Base-by-base conservation (phyloP, 1,140 invertebrate species). In the Gerris buenoi region DNA sequence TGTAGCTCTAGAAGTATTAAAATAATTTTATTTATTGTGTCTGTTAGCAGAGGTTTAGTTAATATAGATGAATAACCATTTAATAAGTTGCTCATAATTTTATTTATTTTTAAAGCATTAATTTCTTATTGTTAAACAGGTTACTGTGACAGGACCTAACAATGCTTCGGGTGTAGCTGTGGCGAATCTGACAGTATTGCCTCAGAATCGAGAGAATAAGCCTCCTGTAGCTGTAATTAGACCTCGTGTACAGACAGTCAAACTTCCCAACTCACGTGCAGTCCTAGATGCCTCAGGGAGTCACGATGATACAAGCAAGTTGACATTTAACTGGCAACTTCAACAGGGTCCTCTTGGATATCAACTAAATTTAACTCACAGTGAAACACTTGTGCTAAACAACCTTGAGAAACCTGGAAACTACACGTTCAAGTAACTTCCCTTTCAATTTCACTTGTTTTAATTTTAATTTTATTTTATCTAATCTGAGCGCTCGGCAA, bases 121-220 rank as follows among this genome's bases (percentile, higher is more conserved):
- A n/a, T n/a, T n/a, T n/a, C n/a, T n/a, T n/a, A n/a, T n/a, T n/a
- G n/a, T n/a, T n/a, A n/a, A n/a, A 18, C 33, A 46, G 33, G 33
- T 46, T 46, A 85, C 83, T 59, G 93, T 93, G 0, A 89, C 84
- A 5, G 85, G 82, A 69, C 76, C 79, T 1, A 85, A 84, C 71
- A 85, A 86, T 29, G 88, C 85, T 77, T 57, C 64, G 25, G 93
- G 93, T 25, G 88, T 93, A 76, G 87, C 89, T 0, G 86, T 85
- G 72, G 92, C 91, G 0, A 95, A 95, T 77, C 89, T 97, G 1
- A 94, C 90, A n/a, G 93, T 97, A 25, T 76, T 90, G 70, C 89
- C 93, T 69, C 81, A 88, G n/a, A 87, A 89, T 70, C 78, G 92
- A 65, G 85, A 88, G 33, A 97, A 97, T 78, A 84, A 87, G 72